Conservation (phyloP, 2,797 vertebrate genomes). For the Clarias laeviceps region DNA sequence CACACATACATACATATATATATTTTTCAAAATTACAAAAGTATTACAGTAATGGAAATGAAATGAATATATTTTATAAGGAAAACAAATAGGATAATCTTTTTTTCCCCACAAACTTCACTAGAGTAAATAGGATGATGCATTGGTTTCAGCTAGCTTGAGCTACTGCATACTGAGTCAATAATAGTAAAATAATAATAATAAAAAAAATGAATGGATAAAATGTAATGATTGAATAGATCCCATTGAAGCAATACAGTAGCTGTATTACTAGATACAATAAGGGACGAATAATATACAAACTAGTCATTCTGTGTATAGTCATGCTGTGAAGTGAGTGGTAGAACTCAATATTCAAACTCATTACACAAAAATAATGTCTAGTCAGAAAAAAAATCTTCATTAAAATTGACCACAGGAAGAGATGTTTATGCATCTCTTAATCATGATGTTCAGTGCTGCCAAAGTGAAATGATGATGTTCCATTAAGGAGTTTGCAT, state of each 20-base stretch:
- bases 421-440: background rate
- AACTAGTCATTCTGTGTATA: background rate
- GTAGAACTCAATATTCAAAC: background rate
- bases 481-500: constrained; percentile 18
- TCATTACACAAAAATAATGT: constrained; percentile 17
- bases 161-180: background rate
- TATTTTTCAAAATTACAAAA: background rate
- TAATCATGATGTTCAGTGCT: constrained; percentile 13
- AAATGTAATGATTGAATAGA: background rate
- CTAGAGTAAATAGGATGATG: background rate
- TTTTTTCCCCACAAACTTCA: background rate
- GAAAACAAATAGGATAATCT: no score
- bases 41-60: background rate
- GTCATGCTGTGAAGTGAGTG: background rate
- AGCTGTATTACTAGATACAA: background rate
- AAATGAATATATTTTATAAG: background rate
- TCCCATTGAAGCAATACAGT: background rate
- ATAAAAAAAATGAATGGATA: background rate
- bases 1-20: no score
- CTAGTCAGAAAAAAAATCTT: background rate
- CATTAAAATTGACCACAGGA: constrained; percentile 22
- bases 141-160: no score
- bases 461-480: constrained; percentile 18
- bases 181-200: no score
- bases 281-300: background rate